These are phyloP conservation scores for Apoderus coryli DNA, from an alignment of 2,888 invertebrate species.

Conservation along the genomic window DNA sequence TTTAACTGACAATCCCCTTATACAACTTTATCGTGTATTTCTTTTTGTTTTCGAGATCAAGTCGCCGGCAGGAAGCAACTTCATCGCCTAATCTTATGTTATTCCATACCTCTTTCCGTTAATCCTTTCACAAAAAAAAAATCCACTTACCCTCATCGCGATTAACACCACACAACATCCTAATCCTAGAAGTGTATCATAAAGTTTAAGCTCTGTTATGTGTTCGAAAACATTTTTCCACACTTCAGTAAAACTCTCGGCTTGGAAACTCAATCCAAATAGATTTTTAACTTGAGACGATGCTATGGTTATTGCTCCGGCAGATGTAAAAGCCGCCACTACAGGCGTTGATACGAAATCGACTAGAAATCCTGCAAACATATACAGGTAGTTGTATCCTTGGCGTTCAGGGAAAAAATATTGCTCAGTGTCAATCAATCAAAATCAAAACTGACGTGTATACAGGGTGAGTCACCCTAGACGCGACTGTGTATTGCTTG, in stretches of 20 bases:
- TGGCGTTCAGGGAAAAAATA: too few relatives aligned
- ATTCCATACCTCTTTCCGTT: too few relatives aligned
- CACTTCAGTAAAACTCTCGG: slow-evolving; percentile 46
- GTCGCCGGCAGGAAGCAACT: too few relatives aligned
- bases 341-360: slow-evolving; percentile 63
- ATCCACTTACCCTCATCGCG: slow-evolving; percentile 47
- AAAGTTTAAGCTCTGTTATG: slow-evolving; percentile 38
- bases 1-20: too few relatives aligned
- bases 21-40: too few relatives aligned
- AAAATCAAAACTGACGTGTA: neutral
- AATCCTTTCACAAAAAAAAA: too few relatives aligned
- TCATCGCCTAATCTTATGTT: too few relatives aligned
- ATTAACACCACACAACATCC: slow-evolving; percentile 45
- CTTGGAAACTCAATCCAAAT: slow-evolving; percentile 43
- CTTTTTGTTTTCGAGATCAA: too few relatives aligned
- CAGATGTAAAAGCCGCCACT: slow-evolving; percentile 61
- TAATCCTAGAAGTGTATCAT: slow-evolving; percentile 47
- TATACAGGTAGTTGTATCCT: slow-evolving; percentile 5
- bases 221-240: slow-evolving; percentile 42
- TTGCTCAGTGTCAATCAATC: too few relatives aligned
- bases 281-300: slow-evolving; percentile 59
- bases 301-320: slow-evolving; percentile 60
- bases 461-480: too few relatives aligned
- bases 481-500: too few relatives aligned
- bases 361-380: slow-evolving; percentile 48